Percentiles rank a stretch among this genome's conserved stretches.
phyloP scores from a whole-genome alignment of 2,888 invertebrate genomes.

The Caenorhabditis panamensis region DNA sequence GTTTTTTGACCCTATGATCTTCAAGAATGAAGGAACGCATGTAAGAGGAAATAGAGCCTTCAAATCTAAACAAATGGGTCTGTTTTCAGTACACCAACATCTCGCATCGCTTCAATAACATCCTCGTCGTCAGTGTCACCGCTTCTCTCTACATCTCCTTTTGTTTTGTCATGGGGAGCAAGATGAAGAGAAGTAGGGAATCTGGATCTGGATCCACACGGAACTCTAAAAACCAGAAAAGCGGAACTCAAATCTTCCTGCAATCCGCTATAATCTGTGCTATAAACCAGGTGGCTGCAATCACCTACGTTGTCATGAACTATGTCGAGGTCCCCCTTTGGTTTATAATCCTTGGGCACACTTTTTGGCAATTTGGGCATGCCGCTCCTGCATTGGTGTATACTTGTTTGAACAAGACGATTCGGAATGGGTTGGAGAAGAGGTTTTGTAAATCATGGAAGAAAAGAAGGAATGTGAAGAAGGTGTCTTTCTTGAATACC shows the following conservation, averaged over 20 bases:
- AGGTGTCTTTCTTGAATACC: too few species aligned
- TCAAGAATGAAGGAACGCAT: background rate
- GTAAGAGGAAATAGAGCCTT: too few species aligned
- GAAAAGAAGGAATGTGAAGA: too few species aligned
- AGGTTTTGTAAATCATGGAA: too few species aligned
- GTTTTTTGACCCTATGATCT: conserved; percentile 62
- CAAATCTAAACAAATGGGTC: too few species aligned
- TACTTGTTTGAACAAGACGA: too few species aligned
- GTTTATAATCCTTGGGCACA: conserved; percentile 52
- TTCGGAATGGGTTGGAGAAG: too few species aligned
- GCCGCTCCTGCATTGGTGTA: too few species aligned
- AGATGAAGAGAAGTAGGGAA: too few species aligned
- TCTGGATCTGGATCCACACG: conserved; percentile 18
- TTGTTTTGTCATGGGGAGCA: conserved; percentile 19
- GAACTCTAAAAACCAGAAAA: conserved; percentile 10
- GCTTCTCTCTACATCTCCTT: conserved; percentile 3
- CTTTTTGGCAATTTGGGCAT: conserved; percentile 53
- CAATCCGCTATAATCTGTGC: conserved; percentile 56
- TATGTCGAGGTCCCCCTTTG: conserved; percentile 40
- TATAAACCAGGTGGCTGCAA: conserved; percentile 45
- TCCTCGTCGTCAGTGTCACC: conserved; percentile 11
- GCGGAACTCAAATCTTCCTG: conserved; percentile 52
- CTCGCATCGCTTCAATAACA: conserved; percentile 17
- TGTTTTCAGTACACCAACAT: conserved; percentile 25
- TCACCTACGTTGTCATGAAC: conserved; percentile 57